Base-by-base conservation (phyloP, 1,140 invertebrate genomes). In the Phymastichus coffea region DNA sequence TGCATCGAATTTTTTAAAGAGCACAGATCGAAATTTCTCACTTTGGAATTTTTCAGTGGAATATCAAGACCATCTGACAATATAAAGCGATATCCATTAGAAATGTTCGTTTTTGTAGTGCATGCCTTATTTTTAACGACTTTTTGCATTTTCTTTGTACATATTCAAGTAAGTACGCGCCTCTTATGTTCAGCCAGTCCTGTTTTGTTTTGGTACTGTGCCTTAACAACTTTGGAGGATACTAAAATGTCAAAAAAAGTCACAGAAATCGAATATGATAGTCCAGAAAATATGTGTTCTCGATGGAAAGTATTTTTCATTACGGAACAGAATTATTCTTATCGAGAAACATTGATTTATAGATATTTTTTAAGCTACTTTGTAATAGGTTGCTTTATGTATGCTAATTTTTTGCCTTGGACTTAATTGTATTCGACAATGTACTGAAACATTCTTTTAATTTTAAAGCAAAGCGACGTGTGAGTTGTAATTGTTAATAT, bases 141-240 rank as follows among this genome's bases (percentile, higher is more conserved):
- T 19, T 92, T 95, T 79, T 91, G 88, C 69, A 79, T 90, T 44
- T 76, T 91, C 7, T 94, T 88, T 77, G 87, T 95, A 57, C 93
- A 98, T 76, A 88, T 97, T 63, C 93, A 98, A 86, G 91, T 96
- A 6, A 86, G 91, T 15, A 96, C 93, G 3, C 82, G 94, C 67
- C 78, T 97, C 37, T 70, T 97, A 48, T 85, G 85, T 55, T 95
- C 93, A 3, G 87, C 91, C 12, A 90, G 86, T 71, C 93, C 94
- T 9, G 75, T 92, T 40, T 71, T 95, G 15, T 96, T 94, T 77
- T 96, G 93, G 93, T 91, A 89, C 78, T 86, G 86, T 67, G 87
- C 89, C 2, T 79, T 80, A 60, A 48, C 71, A 8, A 76, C 81
- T 58, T 74, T 72, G 26, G 48, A 66, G 38, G 40, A 69, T 30